phyloP scores from a whole-genome alignment of 2,888 invertebrate species.

The Drosophila multiciliata region DNA sequence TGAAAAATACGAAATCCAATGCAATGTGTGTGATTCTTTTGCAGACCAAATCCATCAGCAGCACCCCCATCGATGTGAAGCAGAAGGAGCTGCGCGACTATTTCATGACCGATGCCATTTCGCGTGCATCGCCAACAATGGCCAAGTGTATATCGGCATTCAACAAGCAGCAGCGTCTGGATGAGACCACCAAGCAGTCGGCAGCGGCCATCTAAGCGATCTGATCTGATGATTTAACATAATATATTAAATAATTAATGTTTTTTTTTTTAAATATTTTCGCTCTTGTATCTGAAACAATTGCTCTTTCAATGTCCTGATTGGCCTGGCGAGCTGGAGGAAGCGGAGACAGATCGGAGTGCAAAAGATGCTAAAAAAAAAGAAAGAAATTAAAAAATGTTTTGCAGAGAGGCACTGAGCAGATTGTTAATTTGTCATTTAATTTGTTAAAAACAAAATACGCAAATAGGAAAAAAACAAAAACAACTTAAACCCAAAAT shows the following conservation, averaged over 20 bases:
- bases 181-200: constrained; percentile 67
- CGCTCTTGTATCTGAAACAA: constrained; percentile 27
- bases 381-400: neutral
- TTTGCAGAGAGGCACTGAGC: constrained; percentile 20
- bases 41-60: constrained; percentile 86
- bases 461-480: constrained; percentile 53
- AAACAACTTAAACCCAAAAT: constrained; percentile 46
- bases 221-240: constrained; percentile 53
- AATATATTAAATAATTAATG: constrained; percentile 71
- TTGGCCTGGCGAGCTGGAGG: neutral
- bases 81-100: constrained; percentile 92
- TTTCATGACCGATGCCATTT: constrained; percentile 98
- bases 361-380: constrained; percentile 14
- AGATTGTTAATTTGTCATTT: constrained; percentile 55
- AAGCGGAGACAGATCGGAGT: constrained; percentile 16
- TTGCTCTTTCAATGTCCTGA: constrained; percentile 41
- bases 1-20: neutral
- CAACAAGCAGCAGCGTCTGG: constrained; percentile 86
- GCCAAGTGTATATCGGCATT: constrained; percentile 98
- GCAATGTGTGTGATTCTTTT: neutral
- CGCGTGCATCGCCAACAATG: constrained; percentile 99
- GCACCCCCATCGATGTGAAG: constrained; percentile 89
- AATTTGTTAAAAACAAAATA: constrained; percentile 65
- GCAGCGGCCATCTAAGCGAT: constrained; percentile 66
- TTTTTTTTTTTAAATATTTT: constrained; percentile 47